A percentile compares a stretch with the other conserved stretches of the same genome.
Conservation (phyloP, 2,888 invertebrate species). For the Caprella mutica region DNA sequence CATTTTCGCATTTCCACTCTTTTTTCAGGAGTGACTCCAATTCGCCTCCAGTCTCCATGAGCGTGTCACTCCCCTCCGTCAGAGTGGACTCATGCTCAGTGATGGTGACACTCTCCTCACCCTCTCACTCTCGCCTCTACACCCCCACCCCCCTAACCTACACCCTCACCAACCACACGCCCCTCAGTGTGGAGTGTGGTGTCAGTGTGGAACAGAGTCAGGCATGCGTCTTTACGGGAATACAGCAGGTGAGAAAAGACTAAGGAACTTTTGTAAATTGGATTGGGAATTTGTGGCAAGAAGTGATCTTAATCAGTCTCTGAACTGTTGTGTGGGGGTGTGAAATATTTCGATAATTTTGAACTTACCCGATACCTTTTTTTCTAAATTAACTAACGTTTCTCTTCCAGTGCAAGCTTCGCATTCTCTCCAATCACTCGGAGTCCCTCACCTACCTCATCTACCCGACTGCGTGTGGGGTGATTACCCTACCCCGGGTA, state of each 20-base stretch:
- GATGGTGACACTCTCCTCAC: constrained; percentile 18
- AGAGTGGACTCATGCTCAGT: constrained; percentile 22
- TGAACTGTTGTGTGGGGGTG: not conserved
- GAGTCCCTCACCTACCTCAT: constrained; percentile 1
- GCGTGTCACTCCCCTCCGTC: constrained; percentile 21
- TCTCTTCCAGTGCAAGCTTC: not conserved
- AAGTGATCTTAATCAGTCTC: not conserved
- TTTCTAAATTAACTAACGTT: no score
- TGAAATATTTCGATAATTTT: no score
- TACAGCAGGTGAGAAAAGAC: constrained; percentile 52
- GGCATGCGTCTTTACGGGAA: constrained; percentile 89
- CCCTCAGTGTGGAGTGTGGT: constrained; percentile 57
- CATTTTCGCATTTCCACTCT: not conserved
- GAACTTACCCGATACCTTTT: no score
- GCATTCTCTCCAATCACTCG: constrained; percentile 2
- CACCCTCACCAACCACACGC: constrained; percentile 58
- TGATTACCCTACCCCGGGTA: not conserved
- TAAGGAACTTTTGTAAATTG: no score
- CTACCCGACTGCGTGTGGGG: constrained; percentile 1
- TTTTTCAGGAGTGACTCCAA: constrained; percentile 7
- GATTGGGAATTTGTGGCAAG: no score
- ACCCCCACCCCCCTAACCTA: constrained; percentile 49
- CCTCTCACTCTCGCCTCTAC: constrained; percentile 23
- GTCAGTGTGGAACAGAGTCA: constrained; percentile 70
- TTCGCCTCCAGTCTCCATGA: constrained; percentile 19